Evolutionary conservation across 2,113 vertebrate species (phyloP), one percentile per base, ranked within the genome.

Genomic region (Hypocryptadius cinnamomeus): DNA sequence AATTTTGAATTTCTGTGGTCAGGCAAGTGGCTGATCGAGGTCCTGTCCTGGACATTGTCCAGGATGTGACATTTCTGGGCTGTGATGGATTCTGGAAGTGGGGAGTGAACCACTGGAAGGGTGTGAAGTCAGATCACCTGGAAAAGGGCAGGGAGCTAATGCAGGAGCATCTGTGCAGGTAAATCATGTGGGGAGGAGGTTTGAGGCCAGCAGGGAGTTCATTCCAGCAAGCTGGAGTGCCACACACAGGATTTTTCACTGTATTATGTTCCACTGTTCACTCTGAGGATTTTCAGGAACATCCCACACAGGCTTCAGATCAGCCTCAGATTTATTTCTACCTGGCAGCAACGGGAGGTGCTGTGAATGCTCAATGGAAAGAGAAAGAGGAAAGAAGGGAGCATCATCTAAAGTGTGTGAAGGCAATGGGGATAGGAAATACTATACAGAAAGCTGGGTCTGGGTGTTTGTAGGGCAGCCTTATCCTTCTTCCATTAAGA

Each of bases 231-330:
- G 53, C 71, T 79, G 59, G 37, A 72, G 37, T 87, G 90, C 90
- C 87, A 87, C 88, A 87, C 59, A 48, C 28, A 50, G 79, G 59
- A 56, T 79, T 90, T 82, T 73, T 73, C 50, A 73, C 63, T 16
- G 31, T 65, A 31, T 85, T 89, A 5, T 1, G 1, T 89, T 80
- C 40, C 16, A 23, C 61, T 69, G 57, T 61, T 92, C 33, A 18
- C 70, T 83, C 33, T 24, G 82, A 87, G 66, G 73, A 61, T 87
- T 95, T 95, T 96, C 80, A 92, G 91, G 86, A 92, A 57, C 80
- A 88, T 92, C 92, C 83, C 77, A 90, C 86, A 64, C 83, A 93
- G 76, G 69, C 56, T 94, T 88, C 64, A 66, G 65, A 73, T 90
- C 60, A 59, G 23, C 50, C 80, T 88, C 33, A 86, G 8, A 40